Evolutionary conservation across 2,888 invertebrate species (phyloP).

Genomic region (Branchipolynoe longqiensis): DNA sequence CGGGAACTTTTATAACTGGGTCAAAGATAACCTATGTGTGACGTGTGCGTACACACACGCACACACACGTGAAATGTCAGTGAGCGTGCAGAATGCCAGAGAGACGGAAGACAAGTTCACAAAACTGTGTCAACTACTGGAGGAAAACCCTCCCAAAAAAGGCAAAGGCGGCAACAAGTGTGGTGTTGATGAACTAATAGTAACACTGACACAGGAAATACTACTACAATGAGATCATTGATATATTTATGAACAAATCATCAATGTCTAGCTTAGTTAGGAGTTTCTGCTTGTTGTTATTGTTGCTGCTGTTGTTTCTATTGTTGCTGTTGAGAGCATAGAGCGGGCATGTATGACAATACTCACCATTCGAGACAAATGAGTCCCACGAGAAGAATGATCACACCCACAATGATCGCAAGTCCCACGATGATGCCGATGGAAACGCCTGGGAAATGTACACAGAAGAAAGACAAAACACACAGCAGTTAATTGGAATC

Average conservation of each 20-base stretch:
- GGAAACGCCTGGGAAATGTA: conserved; percentile 57
- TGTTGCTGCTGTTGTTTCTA: too few species aligned
- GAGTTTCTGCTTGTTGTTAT: too few species aligned
- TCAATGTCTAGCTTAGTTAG: conserved; percentile 38
- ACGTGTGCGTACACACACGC: too few species aligned
- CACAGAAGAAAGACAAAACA: background rate
- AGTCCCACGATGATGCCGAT: conserved; percentile 60
- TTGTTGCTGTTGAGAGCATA: too few species aligned
- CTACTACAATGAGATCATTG: conserved; percentile 36
- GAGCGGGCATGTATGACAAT: background rate
- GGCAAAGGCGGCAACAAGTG: background rate
- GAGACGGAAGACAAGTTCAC: background rate
- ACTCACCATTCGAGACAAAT: conserved; percentile 62
- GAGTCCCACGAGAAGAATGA: conserved; percentile 59
- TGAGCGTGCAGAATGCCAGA: background rate
- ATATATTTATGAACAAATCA: conserved; percentile 22
- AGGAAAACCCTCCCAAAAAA: background rate
- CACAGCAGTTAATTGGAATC: too few species aligned
- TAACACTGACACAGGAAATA: too few species aligned
- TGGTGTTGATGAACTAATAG: too few species aligned
- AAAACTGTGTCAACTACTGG: background rate
- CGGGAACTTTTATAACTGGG: too few species aligned
- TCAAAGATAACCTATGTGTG: background rate
- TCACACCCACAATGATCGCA: conserved; percentile 60
- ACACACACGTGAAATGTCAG: too few species aligned